Base-by-base conservation (phyloP, 2,888 invertebrate genomes). In the Drosophila koepferae region DNA sequence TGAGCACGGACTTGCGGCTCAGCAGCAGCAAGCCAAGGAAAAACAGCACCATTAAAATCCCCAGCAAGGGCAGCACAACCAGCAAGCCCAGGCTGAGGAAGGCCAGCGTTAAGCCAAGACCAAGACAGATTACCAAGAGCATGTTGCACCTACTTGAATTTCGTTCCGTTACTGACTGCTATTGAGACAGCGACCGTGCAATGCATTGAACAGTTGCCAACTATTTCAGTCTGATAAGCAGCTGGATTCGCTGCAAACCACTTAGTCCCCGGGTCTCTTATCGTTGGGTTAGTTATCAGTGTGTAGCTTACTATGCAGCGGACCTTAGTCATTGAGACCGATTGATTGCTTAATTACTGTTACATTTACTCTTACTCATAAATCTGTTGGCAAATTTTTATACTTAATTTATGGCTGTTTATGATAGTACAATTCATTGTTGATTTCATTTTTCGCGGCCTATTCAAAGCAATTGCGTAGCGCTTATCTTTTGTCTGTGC, bases 1-100 rank as follows among this genome's bases (percentile, higher is more conserved):
- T 94, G 28, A 94, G 93, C 38, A 75, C 79, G 3, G 92, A 88
- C 41, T 90, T 88, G 16, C 80, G 84, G 6, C 92, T 82, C 2
- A 92, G 56, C 2, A 92, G 63, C 2, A 91, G 46, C 9, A 92
- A 66, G 3, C 73, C 56, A 0, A 90, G 56, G n/a, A 77, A 64
- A 0, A 87, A 9, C 0, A 91, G 63, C 12, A 78, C 77, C 48
- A 89, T 43, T 1, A 84, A 3, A 10, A 91, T 63, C 5, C 73
- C 55, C 1, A 90, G 51, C 12, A 58, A 18, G 34, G 43, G 16
- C 1, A 91, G 66, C 9, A 79, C 77, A 38, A 90, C 58, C 1
- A 84, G 6, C 14, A 92, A 60, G 4, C 74, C 58, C 1, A 89
- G 51, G 18, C 78, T 68, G 0, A 87, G 12, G 1, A 91, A 61